Evolutionary conservation across 2,888 invertebrate species (phyloP), one percentile per base, ranked within the genome.

Genomic region (Xanthorhoe spadicearia): DNA sequence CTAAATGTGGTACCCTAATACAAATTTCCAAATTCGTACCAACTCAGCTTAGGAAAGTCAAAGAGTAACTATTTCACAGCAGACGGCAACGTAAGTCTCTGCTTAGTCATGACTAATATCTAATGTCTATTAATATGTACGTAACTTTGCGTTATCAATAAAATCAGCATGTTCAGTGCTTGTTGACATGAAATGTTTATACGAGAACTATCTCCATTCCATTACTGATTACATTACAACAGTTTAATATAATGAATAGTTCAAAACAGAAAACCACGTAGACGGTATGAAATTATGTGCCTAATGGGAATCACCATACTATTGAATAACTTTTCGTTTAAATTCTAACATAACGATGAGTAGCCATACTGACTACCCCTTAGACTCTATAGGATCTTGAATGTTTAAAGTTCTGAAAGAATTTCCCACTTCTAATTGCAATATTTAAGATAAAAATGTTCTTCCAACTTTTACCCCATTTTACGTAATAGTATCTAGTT

Each of bases 91-190:
- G 32, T 58, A 53, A 35, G 48, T 13, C n/a, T 32, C 7, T 73
- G 35, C 57, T 49, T 43, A 50, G 10, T 54, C 56, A 56, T 61
- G 58, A 54, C 58, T 61, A 62, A 50, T 19, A 43, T 48, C 17
- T 54, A 56, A 52, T 56, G 38, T 19, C 69, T 73, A 72, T 84
- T 82, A 82, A 70, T 83, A 87, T 87, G 86, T 80, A 87, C 85
- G 85, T 87, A 85, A 83, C 82, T 87, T 87, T 84, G 84, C 82
- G 82, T 86, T 85, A 83, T 87, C 83, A 85, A 82, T 85, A 83
- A 86, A 82, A 86, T 87, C 85, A 81, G 48, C 84, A 86, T 83
- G 19, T 9, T 53, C 79, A 83, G 81, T 81, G 77, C 51, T 52
- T 56, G 50, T 61, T 58, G 53, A 61, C 58, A 53, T 58, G 52